Percentiles rank a stretch among this genome's conserved stretches.
These are phyloP conservation scores for Papilio machaon DNA, from an alignment of 1,140 invertebrate genomes.

Conservation along the genomic window DNA sequence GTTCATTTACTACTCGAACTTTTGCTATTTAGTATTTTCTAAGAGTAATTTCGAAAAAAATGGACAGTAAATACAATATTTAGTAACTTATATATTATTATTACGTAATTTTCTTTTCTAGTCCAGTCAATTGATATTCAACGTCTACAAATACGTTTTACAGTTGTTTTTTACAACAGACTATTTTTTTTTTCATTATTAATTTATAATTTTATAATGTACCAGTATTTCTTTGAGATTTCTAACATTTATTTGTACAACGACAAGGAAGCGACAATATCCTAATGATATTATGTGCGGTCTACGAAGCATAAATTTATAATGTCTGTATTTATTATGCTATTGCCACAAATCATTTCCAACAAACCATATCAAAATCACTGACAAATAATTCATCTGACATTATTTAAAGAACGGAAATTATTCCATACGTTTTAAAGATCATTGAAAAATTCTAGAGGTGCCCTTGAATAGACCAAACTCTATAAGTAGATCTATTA, in stretches of 20 bases:
- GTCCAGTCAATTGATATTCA: too few species aligned
- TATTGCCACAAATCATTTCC: not conserved
- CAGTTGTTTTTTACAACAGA: not conserved
- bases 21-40: not conserved
- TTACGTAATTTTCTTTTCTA: not conserved
- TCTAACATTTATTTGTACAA: not conserved
- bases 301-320: not conserved
- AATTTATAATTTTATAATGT: too few species aligned
- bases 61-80: not conserved
- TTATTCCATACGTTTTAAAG: too few species aligned
- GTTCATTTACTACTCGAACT: constrained; percentile 15
- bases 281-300: not conserved
- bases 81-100: not conserved
- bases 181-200: too few species aligned
- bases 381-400: not conserved
- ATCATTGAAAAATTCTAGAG: too few species aligned
- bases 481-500: too few species aligned
- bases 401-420: not conserved
- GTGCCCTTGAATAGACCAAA: too few species aligned
- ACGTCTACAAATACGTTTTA: too few species aligned
- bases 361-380: not conserved
- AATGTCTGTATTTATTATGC: not conserved
- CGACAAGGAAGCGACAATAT: not conserved
- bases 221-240: not conserved
- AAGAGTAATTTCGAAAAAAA: not conserved